These are phyloP conservation scores for Cordilura impudica DNA, from an alignment of 2,888 invertebrate genomes.

Conservation along the genomic window DNA sequence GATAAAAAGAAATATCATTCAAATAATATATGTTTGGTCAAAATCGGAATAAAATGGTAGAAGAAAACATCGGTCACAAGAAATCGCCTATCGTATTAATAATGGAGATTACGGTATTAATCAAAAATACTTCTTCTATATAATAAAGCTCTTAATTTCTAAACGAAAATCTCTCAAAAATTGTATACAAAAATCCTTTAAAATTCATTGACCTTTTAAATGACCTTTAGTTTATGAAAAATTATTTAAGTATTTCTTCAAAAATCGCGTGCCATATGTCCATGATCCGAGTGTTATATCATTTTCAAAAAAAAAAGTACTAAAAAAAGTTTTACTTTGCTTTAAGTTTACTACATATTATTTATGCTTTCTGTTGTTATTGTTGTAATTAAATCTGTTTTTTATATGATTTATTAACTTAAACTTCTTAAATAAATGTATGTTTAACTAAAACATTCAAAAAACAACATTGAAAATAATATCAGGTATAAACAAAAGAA, in stretches of 20 bases:
- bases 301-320: slow-evolving; percentile 43
- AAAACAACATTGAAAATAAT: slow-evolving; percentile 54
- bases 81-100: too few species aligned
- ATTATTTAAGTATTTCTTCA: not conserved
- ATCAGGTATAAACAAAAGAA: slow-evolving; percentile 36
- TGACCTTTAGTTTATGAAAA: not conserved
- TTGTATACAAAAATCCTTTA: not conserved
- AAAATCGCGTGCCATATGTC: slow-evolving; percentile 59
- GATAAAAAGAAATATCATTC: too few species aligned
- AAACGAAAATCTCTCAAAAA: too few species aligned
- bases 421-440: slow-evolving; percentile 43
- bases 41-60: too few species aligned
- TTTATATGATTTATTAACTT: slow-evolving; percentile 56
- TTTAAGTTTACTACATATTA: slow-evolving; percentile 44
- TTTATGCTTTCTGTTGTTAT: slow-evolving; percentile 27
- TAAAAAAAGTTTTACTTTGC: slow-evolving; percentile 32
- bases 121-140: too few species aligned
- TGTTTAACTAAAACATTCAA: slow-evolving; percentile 28
- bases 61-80: too few species aligned
- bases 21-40: too few species aligned
- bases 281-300: slow-evolving; percentile 33
- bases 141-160: too few species aligned
- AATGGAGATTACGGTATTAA: too few species aligned
- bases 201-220: not conserved
- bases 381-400: slow-evolving; percentile 57